Base-by-base conservation (phyloP, 1,140 invertebrate species). In the Myzus persicae region DNA sequence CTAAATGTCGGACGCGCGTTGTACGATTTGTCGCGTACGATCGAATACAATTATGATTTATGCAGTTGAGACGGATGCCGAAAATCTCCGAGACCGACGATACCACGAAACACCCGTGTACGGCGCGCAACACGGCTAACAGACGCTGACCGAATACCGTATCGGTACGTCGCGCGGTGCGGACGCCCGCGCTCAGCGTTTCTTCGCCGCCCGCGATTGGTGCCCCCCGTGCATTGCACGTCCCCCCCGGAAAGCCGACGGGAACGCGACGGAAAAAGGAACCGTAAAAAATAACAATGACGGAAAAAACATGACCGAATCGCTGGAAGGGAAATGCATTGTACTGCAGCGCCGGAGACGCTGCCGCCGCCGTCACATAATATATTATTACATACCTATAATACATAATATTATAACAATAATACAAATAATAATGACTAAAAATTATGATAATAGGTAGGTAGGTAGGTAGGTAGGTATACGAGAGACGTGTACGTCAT, bases 251-350 rank as follows among this genome's bases (percentile, higher is more conserved):
- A 31, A 85, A 44, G 18, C 2, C 36, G 20, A 51, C 2, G 48
- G 59, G 59, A 85, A 44, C 14, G 7, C 36, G 20, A 51, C 2
- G 48, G 40, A 42, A 42, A 85, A 42, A 26, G 84, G 84, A 31
- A 44, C 40, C 84, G 40, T 44, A 42, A 9, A 85, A 85, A 85
- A 85, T n/a, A 85, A 85, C 38, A 31, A 42, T 42, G 42, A 31
- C 84, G 82, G 38, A 44, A 42, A 85, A 85, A 85, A 85, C 3
- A 85, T 2, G 14, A n/a, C 84, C 40, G 26, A 85, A 85, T 44
- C 84, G 84, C 24, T 85, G 84, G 84, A 44, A 82, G 84, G 84
- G 84, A 85, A 85, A 44, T 76, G 59, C 59, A n/a, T 76, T 76
- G 59, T 76, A 14, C 31, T n/a, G 59, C 59, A n/a, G 31, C 59